These are phyloP conservation scores for Brachyalestes nurse DNA, from an alignment of 2,797 vertebrate genomes.

Conservation along the genomic window DNA sequence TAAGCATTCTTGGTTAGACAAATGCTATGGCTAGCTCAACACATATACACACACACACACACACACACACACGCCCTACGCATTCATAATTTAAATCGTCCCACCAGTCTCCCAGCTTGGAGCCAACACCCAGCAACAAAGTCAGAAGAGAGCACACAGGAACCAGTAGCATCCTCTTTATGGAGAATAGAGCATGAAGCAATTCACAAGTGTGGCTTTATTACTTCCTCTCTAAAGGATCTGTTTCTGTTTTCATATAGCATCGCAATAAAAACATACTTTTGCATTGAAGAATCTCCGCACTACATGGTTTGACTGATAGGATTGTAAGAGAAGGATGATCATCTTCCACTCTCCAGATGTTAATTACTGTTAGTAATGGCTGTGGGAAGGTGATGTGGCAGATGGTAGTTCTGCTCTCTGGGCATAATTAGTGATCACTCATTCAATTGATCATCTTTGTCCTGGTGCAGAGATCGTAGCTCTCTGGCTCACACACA, in stretches of 20 bases:
- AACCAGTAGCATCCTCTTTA: not conserved
- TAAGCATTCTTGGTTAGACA: conserved; percentile 47
- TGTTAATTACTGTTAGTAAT: conserved; percentile 1
- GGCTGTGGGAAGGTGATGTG: not conserved
- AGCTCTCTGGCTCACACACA: no score
- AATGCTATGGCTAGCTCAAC: conserved; percentile 11
- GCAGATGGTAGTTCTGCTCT: not conserved
- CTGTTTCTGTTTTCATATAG: not conserved
- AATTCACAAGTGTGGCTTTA: not conserved
- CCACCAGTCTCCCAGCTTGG: conserved; percentile 2
- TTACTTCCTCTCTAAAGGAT: not conserved
- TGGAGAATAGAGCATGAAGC: not conserved
- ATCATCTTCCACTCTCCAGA: not conserved
- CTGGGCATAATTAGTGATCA: conserved; percentile 18
- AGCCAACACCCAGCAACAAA: conserved; percentile 18
- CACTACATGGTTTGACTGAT: conserved; percentile 1
- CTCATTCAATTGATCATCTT: conserved; percentile 18
- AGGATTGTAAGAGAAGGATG: not conserved
- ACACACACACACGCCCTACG: not conserved
- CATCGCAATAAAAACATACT: not conserved
- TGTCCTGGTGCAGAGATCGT: not conserved
- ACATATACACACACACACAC: not conserved
- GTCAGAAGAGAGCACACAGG: not conserved
- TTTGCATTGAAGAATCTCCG: not conserved
- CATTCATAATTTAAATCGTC: conserved; percentile 34